Conservation (phyloP, 2,888 invertebrate species). For the Cephus rjabovi region DNA sequence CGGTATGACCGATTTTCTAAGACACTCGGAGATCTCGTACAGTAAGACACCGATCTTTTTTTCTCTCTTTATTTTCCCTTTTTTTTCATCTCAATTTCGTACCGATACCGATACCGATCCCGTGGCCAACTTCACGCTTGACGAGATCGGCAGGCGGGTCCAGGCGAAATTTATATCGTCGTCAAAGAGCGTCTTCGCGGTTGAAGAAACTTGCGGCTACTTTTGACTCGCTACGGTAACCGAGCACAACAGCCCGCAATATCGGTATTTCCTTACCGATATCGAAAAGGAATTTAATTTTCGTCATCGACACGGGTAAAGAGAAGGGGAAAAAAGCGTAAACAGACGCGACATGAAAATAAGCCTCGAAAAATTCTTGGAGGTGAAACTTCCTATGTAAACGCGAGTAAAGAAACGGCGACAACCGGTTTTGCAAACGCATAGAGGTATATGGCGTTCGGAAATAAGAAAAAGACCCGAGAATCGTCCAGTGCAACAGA, state of each 20-base stretch:
- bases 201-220: not conserved
- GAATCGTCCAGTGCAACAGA: not conserved
- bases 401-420: conserved; percentile 24
- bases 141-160: not conserved
- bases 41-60: not conserved
- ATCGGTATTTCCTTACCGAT: not conserved
- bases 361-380: conserved; percentile 31
- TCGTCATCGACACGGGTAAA: not conserved
- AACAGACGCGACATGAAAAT: conserved; percentile 6
- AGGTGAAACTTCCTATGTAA: conserved; percentile 38
- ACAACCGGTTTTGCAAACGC: conserved; percentile 41
- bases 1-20: not conserved
- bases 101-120: not conserved
- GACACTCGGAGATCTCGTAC: not conserved
- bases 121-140: not conserved
- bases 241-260: not conserved
- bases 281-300: not conserved
- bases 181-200: not conserved
- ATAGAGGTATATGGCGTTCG: not conserved
- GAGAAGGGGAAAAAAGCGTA: conserved; percentile 1
- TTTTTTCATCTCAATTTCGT: not conserved
- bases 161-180: not conserved
- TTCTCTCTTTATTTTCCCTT: not conserved
- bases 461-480: not conserved
- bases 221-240: not conserved